These are phyloP conservation scores for Morpho helenor DNA, from an alignment of 2,888 invertebrate species.

Conservation along the genomic window DNA sequence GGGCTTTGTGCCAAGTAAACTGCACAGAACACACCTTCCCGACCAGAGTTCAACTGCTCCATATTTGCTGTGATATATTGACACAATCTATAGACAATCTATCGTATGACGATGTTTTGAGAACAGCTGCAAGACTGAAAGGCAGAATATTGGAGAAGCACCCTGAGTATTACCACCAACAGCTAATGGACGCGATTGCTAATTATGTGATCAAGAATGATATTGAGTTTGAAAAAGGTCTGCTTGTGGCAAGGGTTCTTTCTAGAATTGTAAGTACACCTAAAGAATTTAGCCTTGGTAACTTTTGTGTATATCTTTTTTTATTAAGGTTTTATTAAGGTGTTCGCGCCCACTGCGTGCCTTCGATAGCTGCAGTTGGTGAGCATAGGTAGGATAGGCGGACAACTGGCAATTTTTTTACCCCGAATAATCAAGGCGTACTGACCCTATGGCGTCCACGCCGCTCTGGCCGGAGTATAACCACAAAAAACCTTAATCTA, in stretches of 20 bases:
- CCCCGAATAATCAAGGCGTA: too few species aligned
- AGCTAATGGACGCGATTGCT: constrained; percentile 77
- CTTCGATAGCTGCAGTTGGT: too few species aligned
- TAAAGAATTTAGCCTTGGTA: too few species aligned
- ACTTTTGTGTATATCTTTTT: too few species aligned
- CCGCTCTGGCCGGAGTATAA: too few species aligned
- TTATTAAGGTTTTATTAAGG: too few species aligned
- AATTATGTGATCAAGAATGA: constrained; percentile 72
- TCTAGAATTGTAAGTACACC: constrained; percentile 75
- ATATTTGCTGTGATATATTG: constrained; percentile 70
- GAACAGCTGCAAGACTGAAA: constrained; percentile 68
- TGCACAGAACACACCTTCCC: constrained; percentile 54
- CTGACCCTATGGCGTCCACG: too few species aligned
- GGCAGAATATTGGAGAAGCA: constrained; percentile 62
- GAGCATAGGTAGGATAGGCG: too few species aligned
- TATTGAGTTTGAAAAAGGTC: constrained; percentile 66
- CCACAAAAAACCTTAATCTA: too few species aligned
- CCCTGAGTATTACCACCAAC: constrained; percentile 80
- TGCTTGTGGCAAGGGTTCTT: constrained; percentile 73
- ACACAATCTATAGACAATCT: constrained; percentile 60
- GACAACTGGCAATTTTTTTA: too few species aligned
- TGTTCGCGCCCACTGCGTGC: too few species aligned
- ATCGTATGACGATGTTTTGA: constrained; percentile 68
- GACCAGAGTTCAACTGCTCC: constrained; percentile 70
- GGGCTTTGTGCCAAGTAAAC: constrained; percentile 75